Conservation (phyloP, 2,113 vertebrate species). For the Rhabdornis inornatus region DNA sequence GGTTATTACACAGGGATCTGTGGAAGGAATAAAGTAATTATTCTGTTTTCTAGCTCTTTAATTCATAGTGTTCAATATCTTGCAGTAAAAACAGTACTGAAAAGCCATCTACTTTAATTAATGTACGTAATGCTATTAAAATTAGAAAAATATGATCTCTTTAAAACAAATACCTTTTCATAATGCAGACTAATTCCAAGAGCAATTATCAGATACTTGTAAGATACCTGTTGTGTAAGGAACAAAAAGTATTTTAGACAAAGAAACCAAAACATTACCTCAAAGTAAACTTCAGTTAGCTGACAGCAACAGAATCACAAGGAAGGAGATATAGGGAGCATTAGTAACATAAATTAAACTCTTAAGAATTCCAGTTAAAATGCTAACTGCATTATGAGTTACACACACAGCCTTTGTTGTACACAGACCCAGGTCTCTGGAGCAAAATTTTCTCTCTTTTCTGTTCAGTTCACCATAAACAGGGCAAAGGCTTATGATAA, state of each 20-base stretch:
- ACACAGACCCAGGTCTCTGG: not conserved
- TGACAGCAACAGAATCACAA: not conserved
- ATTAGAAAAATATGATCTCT: not conserved
- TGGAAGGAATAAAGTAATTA: not conserved
- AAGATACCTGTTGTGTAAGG: constrained; percentile 80
- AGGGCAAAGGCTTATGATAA: not conserved
- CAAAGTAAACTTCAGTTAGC: not conserved
- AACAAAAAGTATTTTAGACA: not conserved
- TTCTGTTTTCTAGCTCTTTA: not conserved
- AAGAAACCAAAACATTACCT: not conserved
- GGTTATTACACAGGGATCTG: not conserved
- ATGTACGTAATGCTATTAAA: not conserved
- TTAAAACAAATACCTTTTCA: constrained; percentile 82
- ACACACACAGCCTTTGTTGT: not conserved
- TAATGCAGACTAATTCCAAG: constrained; percentile 91
- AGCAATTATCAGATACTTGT: constrained; percentile 94
- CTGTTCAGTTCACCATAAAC: not conserved
- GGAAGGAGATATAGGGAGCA: not conserved
- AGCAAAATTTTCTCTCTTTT: not conserved
- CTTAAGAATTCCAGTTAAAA: not conserved
- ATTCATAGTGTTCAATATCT: not conserved
- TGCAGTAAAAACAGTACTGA: not conserved
- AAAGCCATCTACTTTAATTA: not conserved
- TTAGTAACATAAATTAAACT: not conserved
- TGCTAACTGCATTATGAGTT: not conserved